Percentiles rank a stretch among this genome's conserved stretches.
phyloP scores from a whole-genome alignment of 2,113 vertebrate species.

The Etheostoma spectabile region DNA sequence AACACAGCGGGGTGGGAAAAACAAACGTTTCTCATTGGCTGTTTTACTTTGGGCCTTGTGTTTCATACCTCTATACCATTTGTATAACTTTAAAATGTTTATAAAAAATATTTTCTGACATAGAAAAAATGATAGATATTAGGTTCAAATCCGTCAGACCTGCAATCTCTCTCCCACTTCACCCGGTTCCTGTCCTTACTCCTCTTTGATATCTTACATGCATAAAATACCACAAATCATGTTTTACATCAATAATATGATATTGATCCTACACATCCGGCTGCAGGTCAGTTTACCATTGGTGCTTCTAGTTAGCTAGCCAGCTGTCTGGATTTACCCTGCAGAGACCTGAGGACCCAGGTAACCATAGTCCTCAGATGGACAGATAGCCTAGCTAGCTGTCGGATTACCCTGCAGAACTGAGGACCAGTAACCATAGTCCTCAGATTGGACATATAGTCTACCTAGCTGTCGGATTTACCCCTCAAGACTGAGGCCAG shows the following conservation, averaged over 20 bases:
- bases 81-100: constrained; percentile 4
- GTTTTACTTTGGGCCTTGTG: constrained; percentile 17
- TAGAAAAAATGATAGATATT: background rate
- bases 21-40: constrained; percentile 28
- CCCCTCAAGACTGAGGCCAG: too few species aligned
- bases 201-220: background rate
- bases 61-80: constrained; percentile 2
- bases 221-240: background rate
- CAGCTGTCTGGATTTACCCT: too few species aligned
- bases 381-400: too few species aligned
- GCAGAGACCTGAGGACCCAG: too few species aligned
- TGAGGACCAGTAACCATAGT: too few species aligned
- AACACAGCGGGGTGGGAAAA: constrained; percentile 36
- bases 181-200: background rate
- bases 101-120: background rate
- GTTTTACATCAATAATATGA: background rate
- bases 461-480: too few species aligned
- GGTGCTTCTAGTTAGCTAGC: too few species aligned
- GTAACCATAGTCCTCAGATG: too few species aligned
- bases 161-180: background rate
- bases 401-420: too few species aligned
- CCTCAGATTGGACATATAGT: too few species aligned
- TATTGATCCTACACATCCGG: background rate
- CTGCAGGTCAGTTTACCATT: background rate
- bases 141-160: background rate